phyloP scores from a whole-genome alignment of 92 coral and sea anemone species.

The Plumapathes pennacea region DNA sequence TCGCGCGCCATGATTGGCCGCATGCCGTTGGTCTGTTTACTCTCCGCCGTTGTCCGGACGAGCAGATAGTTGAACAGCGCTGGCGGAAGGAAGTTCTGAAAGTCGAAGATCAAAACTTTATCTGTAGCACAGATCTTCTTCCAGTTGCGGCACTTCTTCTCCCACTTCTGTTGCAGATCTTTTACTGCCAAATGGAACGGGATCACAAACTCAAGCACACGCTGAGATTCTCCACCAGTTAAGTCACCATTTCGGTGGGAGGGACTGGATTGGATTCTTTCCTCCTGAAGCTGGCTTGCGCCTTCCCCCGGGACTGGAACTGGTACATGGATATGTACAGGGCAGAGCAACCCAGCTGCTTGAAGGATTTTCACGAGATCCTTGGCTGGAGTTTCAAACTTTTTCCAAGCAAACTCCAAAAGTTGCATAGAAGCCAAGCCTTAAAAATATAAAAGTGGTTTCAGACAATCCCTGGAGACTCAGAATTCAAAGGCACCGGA shows the following conservation, averaged over 20 bases:
- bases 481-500: too few relatives aligned
- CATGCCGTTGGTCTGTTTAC: conserved; percentile 48
- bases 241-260: too few relatives aligned
- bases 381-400: conserved; percentile 20
- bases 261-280: not conserved
- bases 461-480: too few relatives aligned
- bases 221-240: too few relatives aligned
- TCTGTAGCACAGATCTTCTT: conserved; percentile 40
- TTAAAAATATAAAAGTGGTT: too few relatives aligned
- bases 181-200: conserved; percentile 56
- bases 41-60: conserved; percentile 48
- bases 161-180: conserved; percentile 35
- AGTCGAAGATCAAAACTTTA: conserved; percentile 53
- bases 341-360: conserved; percentile 56
- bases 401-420: conserved; percentile 43
- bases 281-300: not conserved
- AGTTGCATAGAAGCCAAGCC: too few relatives aligned
- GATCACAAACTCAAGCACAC: conserved; percentile 56
- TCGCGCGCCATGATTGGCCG: conserved; percentile 35
- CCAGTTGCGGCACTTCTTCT: conserved; percentile 54
- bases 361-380: conserved; percentile 56
- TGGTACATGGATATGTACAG: conserved; percentile 9
- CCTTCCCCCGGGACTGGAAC: not conserved
- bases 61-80: conserved; percentile 58
- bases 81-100: conserved; percentile 66